These are phyloP conservation scores for Helarctos malayanus DNA, from an alignment of 2,797 vertebrate species.

Conservation along the genomic window DNA sequence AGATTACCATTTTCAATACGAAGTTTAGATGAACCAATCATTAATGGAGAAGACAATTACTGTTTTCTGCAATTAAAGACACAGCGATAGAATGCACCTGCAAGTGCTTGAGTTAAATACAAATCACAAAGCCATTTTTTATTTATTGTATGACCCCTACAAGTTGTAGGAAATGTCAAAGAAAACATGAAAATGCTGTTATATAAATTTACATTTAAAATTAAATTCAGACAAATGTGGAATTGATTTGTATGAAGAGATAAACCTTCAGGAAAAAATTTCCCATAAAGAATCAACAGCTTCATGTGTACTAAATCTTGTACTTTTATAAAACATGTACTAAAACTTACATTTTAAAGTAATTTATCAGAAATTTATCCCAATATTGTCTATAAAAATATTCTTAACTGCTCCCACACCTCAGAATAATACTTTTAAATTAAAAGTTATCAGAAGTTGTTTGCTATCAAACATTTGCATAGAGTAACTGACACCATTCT, in stretches of 20 bases:
- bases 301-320: neutral
- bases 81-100: neutral
- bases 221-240: neutral
- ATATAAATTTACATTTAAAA: conserved; percentile 2
- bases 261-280: neutral
- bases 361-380: neutral
- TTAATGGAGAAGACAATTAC: neutral
- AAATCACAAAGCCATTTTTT: neutral
- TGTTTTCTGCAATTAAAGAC: neutral
- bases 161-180: neutral
- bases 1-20: neutral
- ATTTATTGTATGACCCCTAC: neutral
- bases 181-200: neutral
- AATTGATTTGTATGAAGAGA: conserved; percentile 30
- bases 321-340: neutral
- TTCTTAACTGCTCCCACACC: neutral
- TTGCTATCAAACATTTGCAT: neutral
- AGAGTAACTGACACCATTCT: neutral
- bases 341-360: neutral
- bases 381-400: neutral
- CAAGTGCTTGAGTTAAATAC: neutral
- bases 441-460: neutral
- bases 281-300: neutral
- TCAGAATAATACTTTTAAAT: neutral
- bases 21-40: neutral